A percentile compares a stretch with the other conserved stretches of the same genome.
These are phyloP conservation scores for Hippocampus zosterae DNA, from an alignment of 2,113 vertebrate genomes.

Conservation along the genomic window DNA sequence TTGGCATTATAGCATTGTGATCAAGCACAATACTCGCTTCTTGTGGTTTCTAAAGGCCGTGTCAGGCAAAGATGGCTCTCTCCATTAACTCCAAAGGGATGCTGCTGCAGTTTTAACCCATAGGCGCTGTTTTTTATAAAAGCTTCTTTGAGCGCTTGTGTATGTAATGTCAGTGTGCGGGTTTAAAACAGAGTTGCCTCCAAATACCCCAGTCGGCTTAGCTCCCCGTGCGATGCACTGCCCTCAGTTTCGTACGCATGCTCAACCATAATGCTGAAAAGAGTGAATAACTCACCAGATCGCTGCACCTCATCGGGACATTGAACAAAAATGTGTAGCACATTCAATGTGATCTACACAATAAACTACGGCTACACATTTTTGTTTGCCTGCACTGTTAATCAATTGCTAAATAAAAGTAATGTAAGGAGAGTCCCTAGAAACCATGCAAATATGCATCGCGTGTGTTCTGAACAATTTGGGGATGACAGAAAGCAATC, in stretches of 20 bases:
- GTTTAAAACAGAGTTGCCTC: slow-evolving; percentile 22
- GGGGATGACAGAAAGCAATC: background rate
- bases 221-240: background rate
- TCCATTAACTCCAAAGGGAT: slow-evolving; percentile 30
- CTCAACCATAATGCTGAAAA: background rate
- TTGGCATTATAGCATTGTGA: slow-evolving; percentile 1
- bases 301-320: background rate
- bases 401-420: background rate
- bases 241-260: background rate
- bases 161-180: slow-evolving; percentile 24
- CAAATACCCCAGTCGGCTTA: background rate
- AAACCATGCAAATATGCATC: background rate
- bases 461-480: background rate
- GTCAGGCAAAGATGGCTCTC: slow-evolving; percentile 13
- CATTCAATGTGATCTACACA: background rate
- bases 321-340: background rate
- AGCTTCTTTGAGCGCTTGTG: slow-evolving; percentile 42
- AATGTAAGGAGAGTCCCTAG: background rate
- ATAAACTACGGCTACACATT: background rate
- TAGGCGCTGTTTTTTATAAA: slow-evolving; percentile 48
- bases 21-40: slow-evolving; percentile 34
- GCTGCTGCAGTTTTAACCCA: slow-evolving; percentile 39
- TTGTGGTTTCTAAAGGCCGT: slow-evolving; percentile 6
- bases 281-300: background rate
- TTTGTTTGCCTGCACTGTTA: background rate